Evolutionary conservation across 2,888 invertebrate species (phyloP), one percentile per base, ranked within the genome.

Genomic region (Nemotelus nigrinus): DNA sequence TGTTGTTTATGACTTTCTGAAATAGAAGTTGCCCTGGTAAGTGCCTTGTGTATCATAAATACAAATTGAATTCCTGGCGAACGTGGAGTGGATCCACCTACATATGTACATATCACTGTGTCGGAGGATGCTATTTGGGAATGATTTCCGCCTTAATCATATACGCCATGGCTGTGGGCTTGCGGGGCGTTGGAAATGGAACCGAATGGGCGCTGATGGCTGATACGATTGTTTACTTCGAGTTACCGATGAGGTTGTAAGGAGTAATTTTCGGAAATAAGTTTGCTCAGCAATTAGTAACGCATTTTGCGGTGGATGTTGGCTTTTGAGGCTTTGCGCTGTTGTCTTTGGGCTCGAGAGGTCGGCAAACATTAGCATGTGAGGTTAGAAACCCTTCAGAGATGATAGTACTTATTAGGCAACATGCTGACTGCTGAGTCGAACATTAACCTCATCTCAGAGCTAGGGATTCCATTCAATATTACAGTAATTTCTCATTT

Each of bases 1-100:
- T 70, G 70, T 45, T 70, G 70, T 70, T 70, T 70, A 70, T 70
- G 70, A 70, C 53, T 70, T 70, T 70, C 55, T 41, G 43, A 43
- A 70, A 70, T 70, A 3, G 70, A 55, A 70, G 5, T 53, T 53
- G 41, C n/a, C 3, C 47, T 43, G 7, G 47, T 43, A 70, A 70
- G 55, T 47, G 70, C 25, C 70, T 53, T 39, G 55, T 50, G 55
- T 53, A 70, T 55, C 53, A 70, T 70, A 70, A 70, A 70, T 70
- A 70, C 55, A 70, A 70, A 70, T 70, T 70, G 70, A 70, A 70
- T 70, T 55, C 55, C 7, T 25, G 63, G 50, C 43, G 53, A 70
- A 55, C n/a, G 43, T 5, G 55, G 43, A 44, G 65, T 44, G 43
- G 39, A 43, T 70, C 2, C 70, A 53, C 48, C 25, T 25, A 25